Conservation (phyloP, 2,797 vertebrate species). For the Brachyrhaphis roseni region DNA sequence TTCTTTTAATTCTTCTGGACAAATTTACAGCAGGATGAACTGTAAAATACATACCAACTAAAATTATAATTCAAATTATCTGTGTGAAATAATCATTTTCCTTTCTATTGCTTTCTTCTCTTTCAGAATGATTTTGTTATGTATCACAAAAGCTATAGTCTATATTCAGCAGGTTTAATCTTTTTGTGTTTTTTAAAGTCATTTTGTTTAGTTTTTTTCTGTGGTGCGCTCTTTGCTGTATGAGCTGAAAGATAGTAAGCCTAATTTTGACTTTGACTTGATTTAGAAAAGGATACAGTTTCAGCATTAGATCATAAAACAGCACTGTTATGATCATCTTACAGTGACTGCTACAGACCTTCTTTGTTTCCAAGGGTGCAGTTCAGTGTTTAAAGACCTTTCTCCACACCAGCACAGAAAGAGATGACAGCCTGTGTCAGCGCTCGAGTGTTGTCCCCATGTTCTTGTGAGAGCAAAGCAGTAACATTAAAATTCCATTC, state of each 20-base stretch:
- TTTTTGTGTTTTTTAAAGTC: too few species aligned
- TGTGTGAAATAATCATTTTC: background rate
- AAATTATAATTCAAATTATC: background rate
- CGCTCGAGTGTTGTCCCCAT: constrained; percentile 51
- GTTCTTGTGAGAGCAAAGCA: constrained; percentile 59
- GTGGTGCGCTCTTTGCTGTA: background rate
- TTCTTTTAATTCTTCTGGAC: constrained; percentile 1
- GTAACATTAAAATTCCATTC: constrained; percentile 73
- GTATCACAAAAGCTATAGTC: background rate
- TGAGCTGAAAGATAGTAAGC: background rate
- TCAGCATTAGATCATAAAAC: constrained; percentile 31
- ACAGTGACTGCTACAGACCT: constrained; percentile 21
- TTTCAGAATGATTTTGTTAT: background rate
- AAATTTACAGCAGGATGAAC: background rate
- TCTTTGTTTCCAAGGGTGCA: constrained; percentile 57
- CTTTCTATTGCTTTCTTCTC: background rate
- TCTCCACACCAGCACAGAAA: constrained; percentile 57
- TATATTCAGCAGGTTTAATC: background rate
- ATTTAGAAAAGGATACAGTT: constrained; percentile 12
- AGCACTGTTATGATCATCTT: constrained; percentile 33
- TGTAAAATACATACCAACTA: background rate
- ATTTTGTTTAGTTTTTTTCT: background rate
- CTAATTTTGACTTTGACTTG: constrained; percentile 6
- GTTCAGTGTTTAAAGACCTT: constrained; percentile 51
- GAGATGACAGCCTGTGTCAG: constrained; percentile 56